A percentile compares a stretch with the other conserved stretches of the same genome.
These are phyloP conservation scores for Oryzias melastigma DNA, from an alignment of 2,113 vertebrate species.

Conservation along the genomic window DNA sequence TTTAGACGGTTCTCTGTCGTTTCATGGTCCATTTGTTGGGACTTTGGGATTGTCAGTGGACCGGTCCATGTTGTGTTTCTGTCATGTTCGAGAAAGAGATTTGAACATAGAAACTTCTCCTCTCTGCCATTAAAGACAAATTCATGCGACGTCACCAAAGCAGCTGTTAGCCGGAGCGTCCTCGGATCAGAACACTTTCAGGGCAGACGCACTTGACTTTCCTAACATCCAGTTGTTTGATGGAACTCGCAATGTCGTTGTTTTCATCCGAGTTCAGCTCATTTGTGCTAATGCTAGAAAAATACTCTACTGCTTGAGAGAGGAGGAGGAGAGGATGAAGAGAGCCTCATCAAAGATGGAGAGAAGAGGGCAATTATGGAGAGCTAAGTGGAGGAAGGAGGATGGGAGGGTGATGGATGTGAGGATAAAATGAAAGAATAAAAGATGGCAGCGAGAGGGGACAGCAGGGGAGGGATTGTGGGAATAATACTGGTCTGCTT, in stretches of 20 bases:
- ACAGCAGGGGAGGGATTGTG: constrained; percentile 58
- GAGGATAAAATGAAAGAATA: constrained; percentile 7
- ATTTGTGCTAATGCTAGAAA: constrained; percentile 5
- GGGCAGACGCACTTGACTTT: too few relatives aligned
- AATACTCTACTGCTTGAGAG: neutral
- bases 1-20: too few relatives aligned
- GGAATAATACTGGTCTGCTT: constrained; percentile 61
- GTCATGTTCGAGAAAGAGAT: too few relatives aligned
- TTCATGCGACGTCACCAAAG: too few relatives aligned
- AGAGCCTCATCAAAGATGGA: neutral
- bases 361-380: neutral
- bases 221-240: too few relatives aligned
- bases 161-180: too few relatives aligned
- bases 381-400: neutral
- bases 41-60: too few relatives aligned
- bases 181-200: too few relatives aligned
- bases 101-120: too few relatives aligned
- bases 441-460: constrained; percentile 25
- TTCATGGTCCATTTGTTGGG: too few relatives aligned
- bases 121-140: too few relatives aligned
- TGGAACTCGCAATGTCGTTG: constrained; percentile 17
- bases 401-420: neutral
- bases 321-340: neutral
- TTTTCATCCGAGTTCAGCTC: constrained; percentile 6
- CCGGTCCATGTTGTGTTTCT: too few relatives aligned